phyloP scores from a whole-genome alignment of 2,113 vertebrate species.

The Ahaetulla prasina region DNA sequence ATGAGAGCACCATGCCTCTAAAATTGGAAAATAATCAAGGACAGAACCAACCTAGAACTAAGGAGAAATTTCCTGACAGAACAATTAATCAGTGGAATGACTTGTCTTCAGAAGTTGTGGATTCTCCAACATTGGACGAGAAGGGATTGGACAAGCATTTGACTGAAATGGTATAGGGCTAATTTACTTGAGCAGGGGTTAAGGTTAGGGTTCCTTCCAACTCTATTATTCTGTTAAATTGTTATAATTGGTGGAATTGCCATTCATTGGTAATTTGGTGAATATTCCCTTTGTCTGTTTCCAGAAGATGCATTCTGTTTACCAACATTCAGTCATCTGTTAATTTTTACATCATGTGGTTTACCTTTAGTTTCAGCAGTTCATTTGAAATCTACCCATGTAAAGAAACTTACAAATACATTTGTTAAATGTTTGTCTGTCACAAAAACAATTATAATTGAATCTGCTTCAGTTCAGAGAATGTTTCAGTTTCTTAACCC shows the following conservation, averaged over 20 bases:
- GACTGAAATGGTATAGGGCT: neutral
- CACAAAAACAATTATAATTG: constrained; percentile 9
- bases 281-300: neutral
- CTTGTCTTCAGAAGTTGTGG: neutral
- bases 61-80: neutral
- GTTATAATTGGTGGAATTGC: neutral
- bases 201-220: neutral
- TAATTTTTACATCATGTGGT: neutral
- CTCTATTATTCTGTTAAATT: neutral
- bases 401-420: neutral
- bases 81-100: neutral
- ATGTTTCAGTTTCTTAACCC: neutral
- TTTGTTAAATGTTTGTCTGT: neutral
- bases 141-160: neutral
- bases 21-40: neutral
- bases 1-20: neutral
- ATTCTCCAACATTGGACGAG: neutral
- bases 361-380: neutral
- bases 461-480: neutral
- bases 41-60: neutral
- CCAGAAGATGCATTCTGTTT: neutral
- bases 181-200: neutral
- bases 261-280: neutral
- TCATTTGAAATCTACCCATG: neutral
- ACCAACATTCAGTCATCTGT: neutral